Evolutionary conservation across 2,113 vertebrate genomes (phyloP).

Genomic region (Ochotona curzoniae): DNA sequence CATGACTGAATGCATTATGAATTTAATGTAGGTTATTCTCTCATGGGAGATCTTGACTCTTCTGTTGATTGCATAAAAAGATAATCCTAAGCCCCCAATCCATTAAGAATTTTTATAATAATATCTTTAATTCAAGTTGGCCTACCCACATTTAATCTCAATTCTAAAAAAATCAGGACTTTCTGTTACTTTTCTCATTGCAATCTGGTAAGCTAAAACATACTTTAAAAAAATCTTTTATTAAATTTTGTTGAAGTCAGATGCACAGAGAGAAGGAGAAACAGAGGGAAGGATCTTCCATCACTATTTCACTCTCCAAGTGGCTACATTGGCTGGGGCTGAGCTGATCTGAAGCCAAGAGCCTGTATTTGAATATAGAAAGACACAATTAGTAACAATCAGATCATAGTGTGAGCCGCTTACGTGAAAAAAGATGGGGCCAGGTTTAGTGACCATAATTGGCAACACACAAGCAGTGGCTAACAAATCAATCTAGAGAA

Average conservation of each 20-base stretch:
- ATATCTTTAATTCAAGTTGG: background rate
- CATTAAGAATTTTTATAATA: background rate
- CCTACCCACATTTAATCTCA: background rate
- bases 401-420: background rate
- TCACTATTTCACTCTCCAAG: no score
- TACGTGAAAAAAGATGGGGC: background rate
- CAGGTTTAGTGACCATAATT: background rate
- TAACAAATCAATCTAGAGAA: background rate
- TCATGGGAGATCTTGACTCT: background rate
- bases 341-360: no score
- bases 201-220: background rate
- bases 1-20: background rate
- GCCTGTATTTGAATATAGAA: background rate
- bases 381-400: slow-evolving; percentile 2
- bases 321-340: no score
- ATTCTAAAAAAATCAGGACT: background rate
- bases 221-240: no score
- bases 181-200: slow-evolving; percentile 33
- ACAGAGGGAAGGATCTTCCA: no score
- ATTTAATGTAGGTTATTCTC: background rate
- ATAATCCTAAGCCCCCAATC: background rate
- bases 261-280: no score
- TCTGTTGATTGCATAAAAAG: slow-evolving; percentile 1
- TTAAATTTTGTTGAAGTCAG: no score
- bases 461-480: background rate